Evolutionary conservation across 2,113 vertebrate genomes (phyloP).

Genomic region (Lathamus discolor): DNA sequence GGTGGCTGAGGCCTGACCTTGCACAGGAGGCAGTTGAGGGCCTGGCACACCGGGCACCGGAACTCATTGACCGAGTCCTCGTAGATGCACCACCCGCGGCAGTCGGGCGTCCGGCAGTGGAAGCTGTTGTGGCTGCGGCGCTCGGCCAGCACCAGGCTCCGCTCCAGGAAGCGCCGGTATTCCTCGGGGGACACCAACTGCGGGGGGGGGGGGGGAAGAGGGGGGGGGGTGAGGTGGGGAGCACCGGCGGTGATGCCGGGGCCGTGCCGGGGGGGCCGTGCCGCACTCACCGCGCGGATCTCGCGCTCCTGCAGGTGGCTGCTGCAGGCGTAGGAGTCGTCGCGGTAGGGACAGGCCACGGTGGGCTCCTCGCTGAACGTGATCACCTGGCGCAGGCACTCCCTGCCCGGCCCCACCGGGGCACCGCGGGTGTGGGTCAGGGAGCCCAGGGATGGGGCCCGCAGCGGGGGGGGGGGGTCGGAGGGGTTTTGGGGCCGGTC

Average conservation of each 20-base stretch:
- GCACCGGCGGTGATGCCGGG: too few relatives aligned
- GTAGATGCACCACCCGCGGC: conserved; percentile 83
- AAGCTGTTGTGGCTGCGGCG: conserved; percentile 85
- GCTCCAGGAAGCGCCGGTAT: conserved; percentile 82
- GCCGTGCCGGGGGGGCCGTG: too few relatives aligned
- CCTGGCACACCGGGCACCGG: conserved; percentile 82
- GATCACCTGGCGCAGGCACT: conserved; percentile 84
- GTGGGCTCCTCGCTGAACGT: conserved; percentile 81
- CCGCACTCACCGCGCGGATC: conserved; percentile 77
- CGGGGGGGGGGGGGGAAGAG: too few relatives aligned
- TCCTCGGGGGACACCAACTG: conserved; percentile 76
- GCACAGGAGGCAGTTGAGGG: conserved; percentile 84
- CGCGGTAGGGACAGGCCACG: conserved; percentile 85
- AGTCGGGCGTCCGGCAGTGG: conserved; percentile 83
- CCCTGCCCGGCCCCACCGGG: conserved; percentile 70
- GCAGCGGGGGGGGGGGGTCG: too few relatives aligned
- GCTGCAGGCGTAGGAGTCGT: conserved; percentile 79
- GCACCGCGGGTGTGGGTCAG: too few relatives aligned
- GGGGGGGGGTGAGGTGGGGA: too few relatives aligned
- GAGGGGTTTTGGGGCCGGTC: too few relatives aligned
- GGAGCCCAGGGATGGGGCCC: too few relatives aligned
- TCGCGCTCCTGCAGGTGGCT: conserved; percentile 85
- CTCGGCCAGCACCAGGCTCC: conserved; percentile 82
- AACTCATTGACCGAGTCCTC: conserved; percentile 83
- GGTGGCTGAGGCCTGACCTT: conserved; percentile 40